These are phyloP conservation scores for Leptoteleia sp. DNA, from an alignment of 1,140 invertebrate genomes.

Conservation along the genomic window DNA sequence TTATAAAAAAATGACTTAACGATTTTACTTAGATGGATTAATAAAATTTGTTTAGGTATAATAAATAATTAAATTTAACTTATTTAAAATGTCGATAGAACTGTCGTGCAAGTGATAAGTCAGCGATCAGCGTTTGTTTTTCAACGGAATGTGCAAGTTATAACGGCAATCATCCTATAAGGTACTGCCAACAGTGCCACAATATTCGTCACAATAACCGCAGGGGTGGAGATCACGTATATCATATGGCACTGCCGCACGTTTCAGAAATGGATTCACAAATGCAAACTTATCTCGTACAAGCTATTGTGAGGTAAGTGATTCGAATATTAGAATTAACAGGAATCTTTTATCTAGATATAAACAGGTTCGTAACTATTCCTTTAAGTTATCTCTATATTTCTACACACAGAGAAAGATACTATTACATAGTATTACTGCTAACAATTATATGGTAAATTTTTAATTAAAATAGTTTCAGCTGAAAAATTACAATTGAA, in stretches of 20 bases:
- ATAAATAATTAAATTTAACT: too few species aligned
- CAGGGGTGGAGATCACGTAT: slow-evolving; percentile 92
- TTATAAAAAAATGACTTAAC: too few species aligned
- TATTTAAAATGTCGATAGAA: slow-evolving; percentile 81
- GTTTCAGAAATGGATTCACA: slow-evolving; percentile 94
- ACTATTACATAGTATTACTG: too few species aligned
- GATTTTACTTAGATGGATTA: too few species aligned
- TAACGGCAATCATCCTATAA: slow-evolving; percentile 97
- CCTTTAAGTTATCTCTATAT: slow-evolving; percentile 14
- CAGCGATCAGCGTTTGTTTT: slow-evolving; percentile 98
- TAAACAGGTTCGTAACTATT: slow-evolving; percentile 44
- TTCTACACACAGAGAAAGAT: too few species aligned
- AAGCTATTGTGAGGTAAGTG: slow-evolving; percentile 95
- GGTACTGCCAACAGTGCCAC: slow-evolving; percentile 95
- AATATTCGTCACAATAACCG: slow-evolving; percentile 93
- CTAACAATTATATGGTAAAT: too few species aligned
- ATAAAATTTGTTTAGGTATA: too few species aligned
- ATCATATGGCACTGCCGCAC: slow-evolving; percentile 91
- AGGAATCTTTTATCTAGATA: slow-evolving; percentile 7
- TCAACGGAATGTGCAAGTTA: slow-evolving; percentile 97
- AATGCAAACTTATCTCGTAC: slow-evolving; percentile 95
- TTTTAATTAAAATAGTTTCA: too few species aligned
- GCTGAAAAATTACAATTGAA: too few species aligned
- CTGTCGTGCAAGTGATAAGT: slow-evolving; percentile 94
- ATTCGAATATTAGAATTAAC: slow-evolving; percentile 32